Base-by-base conservation (phyloP, 2,888 invertebrate species). In the Euplagia quadripunctaria region DNA sequence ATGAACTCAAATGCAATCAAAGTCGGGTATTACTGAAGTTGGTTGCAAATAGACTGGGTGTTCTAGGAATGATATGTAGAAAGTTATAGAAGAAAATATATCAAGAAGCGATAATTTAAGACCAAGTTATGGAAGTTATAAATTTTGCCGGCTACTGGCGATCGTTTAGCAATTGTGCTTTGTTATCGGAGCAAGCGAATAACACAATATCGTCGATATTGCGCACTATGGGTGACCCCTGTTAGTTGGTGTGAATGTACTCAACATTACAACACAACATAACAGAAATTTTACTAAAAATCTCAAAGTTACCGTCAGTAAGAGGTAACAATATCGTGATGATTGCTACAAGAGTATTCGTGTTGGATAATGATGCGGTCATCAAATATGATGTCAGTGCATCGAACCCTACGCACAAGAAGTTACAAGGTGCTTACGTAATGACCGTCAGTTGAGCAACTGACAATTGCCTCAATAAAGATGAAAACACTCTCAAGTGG, bases 391-490 rank as follows among this genome's bases (percentile, higher is more conserved):
- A 86, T 85, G 89, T 84, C 87, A 89, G 93, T 88, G 88, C 93
- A 90, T 89, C 89, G 92, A 93, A 93, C 93, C 89, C 85, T 86
- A 85, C 82, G 86, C 88, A 88, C 86, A 88, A 87, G 85, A 88
- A 89, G 90, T 90, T 90, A 92, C 87, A 88, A 90, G 88, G 82
- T 87, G 90, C 88, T 93, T 92, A 93, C 92, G 93, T 90, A 92
- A 92, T 83, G 82, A 83, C 89, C 85, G 83, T 87, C 88, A 89
- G 91, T 93, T 91, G 91, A 91, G 91, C 92, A 92, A 93, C 91
- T 91, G 90, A 92, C 93, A 94, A 94, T 95, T 93, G 94, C 91
- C 85, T 89, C 92, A 92, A 94, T 94, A 91, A 92, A 93, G 90
- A 91, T 88, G 90, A 91, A 93, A 94, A 91, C 90, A 89, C 87